These are phyloP conservation scores for Actenoides hombroni DNA, from an alignment of 2,113 vertebrate genomes.

Conservation along the genomic window DNA sequence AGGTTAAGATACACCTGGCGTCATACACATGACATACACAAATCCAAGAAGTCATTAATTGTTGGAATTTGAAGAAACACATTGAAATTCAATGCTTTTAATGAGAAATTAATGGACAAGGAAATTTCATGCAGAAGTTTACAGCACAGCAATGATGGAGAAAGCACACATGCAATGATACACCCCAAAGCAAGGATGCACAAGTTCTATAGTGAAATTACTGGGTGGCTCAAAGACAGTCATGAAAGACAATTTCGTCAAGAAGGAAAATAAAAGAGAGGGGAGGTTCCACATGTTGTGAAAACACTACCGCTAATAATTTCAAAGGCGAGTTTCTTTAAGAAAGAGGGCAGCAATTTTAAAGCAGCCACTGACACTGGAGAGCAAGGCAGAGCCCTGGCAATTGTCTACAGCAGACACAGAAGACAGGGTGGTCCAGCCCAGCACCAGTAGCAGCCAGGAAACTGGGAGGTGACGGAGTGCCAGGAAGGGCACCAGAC, in stretches of 20 bases:
- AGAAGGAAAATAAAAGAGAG: rapidly evolving
- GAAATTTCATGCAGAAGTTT: neutral
- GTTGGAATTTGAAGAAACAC: neutral
- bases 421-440: neutral
- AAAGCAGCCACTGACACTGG: neutral
- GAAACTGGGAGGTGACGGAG: neutral
- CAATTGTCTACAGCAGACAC: neutral
- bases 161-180: neutral
- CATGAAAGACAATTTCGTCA: neutral
- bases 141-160: neutral
- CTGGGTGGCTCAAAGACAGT: neutral
- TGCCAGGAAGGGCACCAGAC: constrained; percentile 47
- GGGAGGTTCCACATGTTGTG: neutral
- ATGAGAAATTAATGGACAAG: neutral
- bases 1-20: neutral
- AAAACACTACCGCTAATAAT: neutral
- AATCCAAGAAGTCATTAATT: neutral
- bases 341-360: neutral
- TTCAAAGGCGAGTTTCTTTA: neutral
- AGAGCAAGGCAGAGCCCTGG: neutral
- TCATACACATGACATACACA: neutral
- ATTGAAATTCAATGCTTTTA: neutral
- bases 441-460: neutral
- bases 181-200: neutral
- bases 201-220: neutral